Base-by-base conservation (phyloP, 2,113 vertebrate genomes). In the Toxotes chatareus region DNA sequence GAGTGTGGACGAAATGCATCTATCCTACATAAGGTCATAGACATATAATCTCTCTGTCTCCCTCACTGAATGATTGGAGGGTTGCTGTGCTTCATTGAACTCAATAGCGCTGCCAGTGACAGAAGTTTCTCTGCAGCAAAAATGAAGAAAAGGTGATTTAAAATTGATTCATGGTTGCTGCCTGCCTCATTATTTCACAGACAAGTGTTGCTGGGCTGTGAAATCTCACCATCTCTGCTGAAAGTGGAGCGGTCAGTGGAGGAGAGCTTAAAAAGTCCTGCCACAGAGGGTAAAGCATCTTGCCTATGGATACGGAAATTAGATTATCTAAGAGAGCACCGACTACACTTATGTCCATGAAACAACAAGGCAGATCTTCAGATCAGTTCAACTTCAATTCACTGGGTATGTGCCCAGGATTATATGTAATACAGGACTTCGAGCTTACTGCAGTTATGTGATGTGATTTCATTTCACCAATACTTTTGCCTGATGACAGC, bases 171-270 rank as follows among this genome's bases (percentile, higher is more conserved):
- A 8, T 34, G 57, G 51, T 1, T 36, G 31, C 73, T 34, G 60
- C 59, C 17, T 1, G 13, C 3, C 53, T 87, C 81, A 55, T 81
- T 76, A 70, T 61, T 84, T 73, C 73, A 19, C 27, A 76, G 60
- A 85, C 21, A 21, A 57, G 70, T 34, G 42, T 10, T 38, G 65
- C 17, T 23, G 36, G 59, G 36, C 32, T 53, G 36, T 66, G 65
- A 82, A 65, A 55, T 47, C 44, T 46, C 62, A 57, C 47, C 19
- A 21, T 44, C 49, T 66, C 42, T 55, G 40, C 53, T 60, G 8
- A 44, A 27, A 49, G 73, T 62, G 63, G 34, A 57, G 46, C 46
- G 4, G 46, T 49, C 16, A 51, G 49, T 21, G 47, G 19, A 21
- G 47, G 7, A 51, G 47, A 51, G 47, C 47, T 21, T 51, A 21